These are phyloP conservation scores for Brachynemurus nebulosus DNA, from an alignment of 2,888 invertebrate species.

Conservation along the genomic window DNA sequence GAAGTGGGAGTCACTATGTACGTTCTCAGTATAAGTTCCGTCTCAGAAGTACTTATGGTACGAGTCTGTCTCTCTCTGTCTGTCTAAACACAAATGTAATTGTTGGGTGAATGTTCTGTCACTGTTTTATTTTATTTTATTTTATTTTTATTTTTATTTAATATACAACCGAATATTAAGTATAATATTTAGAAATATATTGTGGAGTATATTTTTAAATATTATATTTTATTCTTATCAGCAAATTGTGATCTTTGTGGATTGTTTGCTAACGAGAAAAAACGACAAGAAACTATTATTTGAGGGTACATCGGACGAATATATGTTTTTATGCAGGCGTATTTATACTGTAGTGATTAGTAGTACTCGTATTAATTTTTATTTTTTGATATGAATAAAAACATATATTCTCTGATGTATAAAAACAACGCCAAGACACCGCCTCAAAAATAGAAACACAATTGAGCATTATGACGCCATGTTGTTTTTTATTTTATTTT, in stretches of 20 bases:
- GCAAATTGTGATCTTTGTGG: neutral
- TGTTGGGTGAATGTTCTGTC: constrained; percentile 2
- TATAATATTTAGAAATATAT: neutral
- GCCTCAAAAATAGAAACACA: no score
- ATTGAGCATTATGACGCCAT: no score
- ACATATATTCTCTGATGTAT: no score
- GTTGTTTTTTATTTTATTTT: no score
- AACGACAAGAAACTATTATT: no score
- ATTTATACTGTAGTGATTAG: no score
- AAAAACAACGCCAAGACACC: no score
- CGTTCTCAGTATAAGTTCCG: constrained; percentile 95
- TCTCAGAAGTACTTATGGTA: constrained; percentile 98
- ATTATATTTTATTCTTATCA: neutral
- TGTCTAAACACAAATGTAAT: constrained; percentile 2
- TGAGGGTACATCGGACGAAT: no score
- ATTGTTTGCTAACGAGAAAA: no score
- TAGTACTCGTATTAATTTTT: no score
- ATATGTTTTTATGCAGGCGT: no score
- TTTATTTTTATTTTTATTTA: neutral
- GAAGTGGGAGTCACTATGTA: constrained; percentile 96
- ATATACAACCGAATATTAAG: neutral
- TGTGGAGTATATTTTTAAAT: neutral
- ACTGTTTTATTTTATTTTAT: neutral
- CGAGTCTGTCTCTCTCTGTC: constrained; percentile 11
- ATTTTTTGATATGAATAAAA: no score